phyloP scores from a whole-genome alignment of 2,113 vertebrate genomes.

The Muntiacus reevesi region DNA sequence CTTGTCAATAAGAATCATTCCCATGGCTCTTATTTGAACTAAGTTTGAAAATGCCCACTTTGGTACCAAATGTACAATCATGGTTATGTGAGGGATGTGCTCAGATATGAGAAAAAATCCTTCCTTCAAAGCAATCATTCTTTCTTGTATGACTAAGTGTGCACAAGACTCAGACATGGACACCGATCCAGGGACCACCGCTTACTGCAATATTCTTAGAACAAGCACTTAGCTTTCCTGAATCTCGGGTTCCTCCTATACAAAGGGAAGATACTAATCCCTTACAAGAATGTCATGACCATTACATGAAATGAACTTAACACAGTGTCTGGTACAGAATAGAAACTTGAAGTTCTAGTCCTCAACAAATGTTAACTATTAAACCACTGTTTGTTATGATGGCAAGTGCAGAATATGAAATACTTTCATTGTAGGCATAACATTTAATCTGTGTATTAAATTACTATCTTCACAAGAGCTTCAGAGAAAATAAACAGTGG shows the following conservation, averaged over 20 bases:
- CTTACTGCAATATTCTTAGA: neutral
- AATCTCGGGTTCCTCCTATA: neutral
- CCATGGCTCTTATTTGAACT: neutral
- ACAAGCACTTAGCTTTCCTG: neutral
- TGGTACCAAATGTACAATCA: neutral
- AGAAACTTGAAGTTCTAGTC: neutral
- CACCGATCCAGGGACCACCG: neutral
- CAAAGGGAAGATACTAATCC: neutral
- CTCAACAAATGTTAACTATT: constrained; percentile 36
- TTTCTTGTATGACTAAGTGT: neutral
- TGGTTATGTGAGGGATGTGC: neutral
- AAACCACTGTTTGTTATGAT: constrained; percentile 42
- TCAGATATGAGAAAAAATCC: neutral
- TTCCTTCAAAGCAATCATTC: neutral
- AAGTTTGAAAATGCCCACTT: neutral
- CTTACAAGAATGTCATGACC: neutral
- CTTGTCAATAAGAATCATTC: neutral
- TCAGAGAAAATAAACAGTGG: constrained; percentile 48
- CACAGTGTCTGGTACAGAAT: neutral
- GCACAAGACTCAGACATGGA: neutral
- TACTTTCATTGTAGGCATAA: constrained; percentile 48
- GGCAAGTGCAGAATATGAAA: constrained; percentile 28
- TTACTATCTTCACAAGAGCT: constrained; percentile 49
- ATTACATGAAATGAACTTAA: neutral
- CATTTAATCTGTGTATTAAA: constrained; percentile 41